These are phyloP conservation scores for Microchirus variegatus DNA, from an alignment of 2,797 vertebrate species.

Conservation along the genomic window DNA sequence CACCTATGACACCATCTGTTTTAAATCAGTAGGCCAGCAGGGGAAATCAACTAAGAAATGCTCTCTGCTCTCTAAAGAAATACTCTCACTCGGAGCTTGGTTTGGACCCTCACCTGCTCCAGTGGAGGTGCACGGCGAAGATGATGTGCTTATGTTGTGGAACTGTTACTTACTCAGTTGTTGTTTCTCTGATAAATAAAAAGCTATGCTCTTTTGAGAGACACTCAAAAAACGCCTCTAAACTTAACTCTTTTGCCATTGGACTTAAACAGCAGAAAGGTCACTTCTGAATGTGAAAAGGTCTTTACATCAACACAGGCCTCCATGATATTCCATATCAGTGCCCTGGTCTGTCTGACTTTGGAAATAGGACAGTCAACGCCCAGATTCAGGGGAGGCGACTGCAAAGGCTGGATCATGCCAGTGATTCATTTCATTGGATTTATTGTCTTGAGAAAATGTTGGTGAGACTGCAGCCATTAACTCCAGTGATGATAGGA, in stretches of 20 bases:
- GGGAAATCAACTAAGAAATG: slow-evolving; percentile 10
- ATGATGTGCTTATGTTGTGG: background rate
- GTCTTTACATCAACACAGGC: slow-evolving; percentile 69
- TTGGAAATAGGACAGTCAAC: slow-evolving; percentile 13
- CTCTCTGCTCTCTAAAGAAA: background rate
- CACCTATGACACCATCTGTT: background rate
- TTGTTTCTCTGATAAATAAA: slow-evolving; percentile 42
- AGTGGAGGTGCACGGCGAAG: background rate
- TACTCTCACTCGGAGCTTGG: background rate
- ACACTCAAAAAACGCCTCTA: slow-evolving; percentile 31
- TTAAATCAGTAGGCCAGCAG: background rate
- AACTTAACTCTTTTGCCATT: slow-evolving; percentile 36
- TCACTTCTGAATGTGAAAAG: slow-evolving; percentile 60
- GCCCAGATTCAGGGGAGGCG: slow-evolving; percentile 4
- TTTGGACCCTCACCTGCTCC: background rate
- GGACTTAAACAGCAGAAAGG: slow-evolving; percentile 70
- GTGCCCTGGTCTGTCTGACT: slow-evolving; percentile 23
- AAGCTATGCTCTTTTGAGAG: slow-evolving; percentile 37
- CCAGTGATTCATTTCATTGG: background rate
- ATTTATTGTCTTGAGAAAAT: background rate
- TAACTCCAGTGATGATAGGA: slow-evolving; percentile 2
- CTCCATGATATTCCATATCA: slow-evolving; percentile 13
- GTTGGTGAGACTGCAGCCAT: background rate
- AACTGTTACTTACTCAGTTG: slow-evolving; percentile 6
- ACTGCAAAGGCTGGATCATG: background rate